These are phyloP conservation scores for Platycnemis pennipes DNA, from an alignment of 2,888 invertebrate species.

Conservation along the genomic window DNA sequence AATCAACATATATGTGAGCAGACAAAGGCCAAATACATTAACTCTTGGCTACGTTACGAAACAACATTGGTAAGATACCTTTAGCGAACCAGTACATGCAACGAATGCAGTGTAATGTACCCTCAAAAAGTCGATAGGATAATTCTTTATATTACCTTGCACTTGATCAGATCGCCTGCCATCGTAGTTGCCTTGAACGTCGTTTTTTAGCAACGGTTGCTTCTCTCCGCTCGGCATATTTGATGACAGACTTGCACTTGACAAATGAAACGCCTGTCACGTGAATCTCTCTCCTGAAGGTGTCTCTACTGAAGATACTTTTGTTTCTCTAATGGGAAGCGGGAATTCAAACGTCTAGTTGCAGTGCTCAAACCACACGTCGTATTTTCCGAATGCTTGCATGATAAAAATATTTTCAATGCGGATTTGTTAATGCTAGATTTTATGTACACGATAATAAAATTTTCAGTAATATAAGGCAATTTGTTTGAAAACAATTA, in stretches of 20 bases:
- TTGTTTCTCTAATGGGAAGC: neutral
- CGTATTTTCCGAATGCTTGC: too few species aligned
- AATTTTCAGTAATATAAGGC: too few species aligned
- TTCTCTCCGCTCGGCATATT: slow-evolving; percentile 60
- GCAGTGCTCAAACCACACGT: too few species aligned
- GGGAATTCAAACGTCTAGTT: neutral
- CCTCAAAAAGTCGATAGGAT: neutral
- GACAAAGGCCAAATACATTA: neutral
- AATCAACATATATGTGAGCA: neutral
- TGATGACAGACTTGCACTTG: slow-evolving; percentile 56
- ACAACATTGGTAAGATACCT: neutral
- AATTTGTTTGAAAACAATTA: too few species aligned
- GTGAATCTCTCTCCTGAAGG: slow-evolving; percentile 46
- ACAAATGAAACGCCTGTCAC: slow-evolving; percentile 63
- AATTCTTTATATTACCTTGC: slow-evolving; percentile 38
- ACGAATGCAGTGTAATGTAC: neutral
- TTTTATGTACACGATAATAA: too few species aligned
- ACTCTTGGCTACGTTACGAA: slow-evolving; percentile 33
- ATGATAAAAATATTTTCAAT: too few species aligned
- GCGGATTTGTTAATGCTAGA: too few species aligned
- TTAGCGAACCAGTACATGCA: neutral
- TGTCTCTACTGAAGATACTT: slow-evolving; percentile 25
- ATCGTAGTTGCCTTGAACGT: slow-evolving; percentile 36
- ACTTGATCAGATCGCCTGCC: slow-evolving; percentile 15
- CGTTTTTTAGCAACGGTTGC: slow-evolving; percentile 59